Percentiles rank a stretch among this genome's conserved stretches.
Evolutionary conservation across 2,113 vertebrate species (phyloP).

Genomic region (Epinephelus moara): DNA sequence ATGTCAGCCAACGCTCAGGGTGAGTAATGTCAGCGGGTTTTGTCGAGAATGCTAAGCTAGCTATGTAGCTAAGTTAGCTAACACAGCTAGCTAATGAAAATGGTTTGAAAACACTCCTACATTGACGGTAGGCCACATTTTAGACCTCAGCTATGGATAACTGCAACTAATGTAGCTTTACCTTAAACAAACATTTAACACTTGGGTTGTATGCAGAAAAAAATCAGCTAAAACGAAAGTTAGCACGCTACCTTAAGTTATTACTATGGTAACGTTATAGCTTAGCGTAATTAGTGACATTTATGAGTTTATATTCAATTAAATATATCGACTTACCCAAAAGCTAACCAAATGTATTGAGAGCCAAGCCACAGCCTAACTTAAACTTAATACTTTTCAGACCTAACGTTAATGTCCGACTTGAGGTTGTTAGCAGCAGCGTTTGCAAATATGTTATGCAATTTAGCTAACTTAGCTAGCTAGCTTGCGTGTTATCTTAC

Average conservation of each 20-base stretch:
- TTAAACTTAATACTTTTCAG: fast-evolving
- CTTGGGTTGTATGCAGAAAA: not conserved
- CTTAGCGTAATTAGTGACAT: not conserved
- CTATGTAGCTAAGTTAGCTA: conserved; percentile 37
- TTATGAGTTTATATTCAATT: no score
- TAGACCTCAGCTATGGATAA: not conserved
- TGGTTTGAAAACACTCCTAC: not conserved
- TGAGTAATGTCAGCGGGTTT: conserved; percentile 58
- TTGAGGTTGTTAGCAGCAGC: not conserved
- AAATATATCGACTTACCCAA: not conserved
- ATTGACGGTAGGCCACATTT: not conserved
- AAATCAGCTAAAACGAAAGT: fast-evolving
- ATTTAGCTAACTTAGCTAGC: not conserved
- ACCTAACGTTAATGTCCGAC: fast-evolving
- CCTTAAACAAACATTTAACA: not conserved
- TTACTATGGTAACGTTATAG: not conserved
- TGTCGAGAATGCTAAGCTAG: conserved; percentile 40
- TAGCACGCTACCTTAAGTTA: not conserved
- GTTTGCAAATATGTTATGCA: not conserved
- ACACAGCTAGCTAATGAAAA: not conserved
- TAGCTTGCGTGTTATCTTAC: no score
- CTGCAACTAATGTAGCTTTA: not conserved
- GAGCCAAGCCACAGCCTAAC: not conserved
- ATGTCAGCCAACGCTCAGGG: conserved; percentile 83
- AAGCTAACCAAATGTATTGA: not conserved